A percentile compares a stretch with the other conserved stretches of the same genome.
Evolutionary conservation across 2,797 vertebrate species (phyloP).

Genomic region (Tapera naevia): DNA sequence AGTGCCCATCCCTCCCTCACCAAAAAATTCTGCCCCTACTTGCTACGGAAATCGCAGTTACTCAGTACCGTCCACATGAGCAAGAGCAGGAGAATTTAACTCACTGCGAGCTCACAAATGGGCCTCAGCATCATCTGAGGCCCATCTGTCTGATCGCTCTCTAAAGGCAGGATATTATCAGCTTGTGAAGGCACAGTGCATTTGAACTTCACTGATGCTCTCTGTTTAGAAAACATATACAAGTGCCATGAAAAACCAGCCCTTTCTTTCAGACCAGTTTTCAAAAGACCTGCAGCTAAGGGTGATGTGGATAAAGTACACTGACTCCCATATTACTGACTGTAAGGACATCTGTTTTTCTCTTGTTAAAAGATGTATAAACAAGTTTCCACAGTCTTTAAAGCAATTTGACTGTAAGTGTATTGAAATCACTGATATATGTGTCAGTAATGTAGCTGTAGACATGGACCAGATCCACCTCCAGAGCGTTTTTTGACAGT

Average conservation of each 20-base stretch:
- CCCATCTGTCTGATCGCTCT: neutral
- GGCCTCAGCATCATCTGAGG: neutral
- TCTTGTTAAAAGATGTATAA: constrained; percentile 48
- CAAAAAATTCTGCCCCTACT: neutral
- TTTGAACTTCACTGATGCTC: neutral
- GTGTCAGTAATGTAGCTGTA: constrained; percentile 38
- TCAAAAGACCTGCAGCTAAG: neutral
- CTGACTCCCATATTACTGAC: neutral
- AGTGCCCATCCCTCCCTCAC: neutral
- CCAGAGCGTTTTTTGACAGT: constrained; percentile 48
- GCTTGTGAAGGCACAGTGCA: neutral
- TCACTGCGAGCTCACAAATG: neutral
- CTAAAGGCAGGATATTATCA: neutral
- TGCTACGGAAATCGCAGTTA: accelerated
- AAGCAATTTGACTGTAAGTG: constrained; percentile 42
- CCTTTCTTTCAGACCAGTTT: neutral
- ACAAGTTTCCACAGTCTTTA: constrained; percentile 45
- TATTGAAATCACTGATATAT: constrained; percentile 38
- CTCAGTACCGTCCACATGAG: neutral
- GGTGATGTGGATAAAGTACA: neutral
- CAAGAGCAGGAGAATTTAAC: neutral
- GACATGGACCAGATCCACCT: constrained; percentile 63
- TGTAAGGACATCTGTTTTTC: constrained; percentile 34
- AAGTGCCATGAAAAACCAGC: neutral
- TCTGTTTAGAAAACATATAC: neutral